Conservation (phyloP, 2,113 vertebrate species). For the Amia ocellicauda region DNA sequence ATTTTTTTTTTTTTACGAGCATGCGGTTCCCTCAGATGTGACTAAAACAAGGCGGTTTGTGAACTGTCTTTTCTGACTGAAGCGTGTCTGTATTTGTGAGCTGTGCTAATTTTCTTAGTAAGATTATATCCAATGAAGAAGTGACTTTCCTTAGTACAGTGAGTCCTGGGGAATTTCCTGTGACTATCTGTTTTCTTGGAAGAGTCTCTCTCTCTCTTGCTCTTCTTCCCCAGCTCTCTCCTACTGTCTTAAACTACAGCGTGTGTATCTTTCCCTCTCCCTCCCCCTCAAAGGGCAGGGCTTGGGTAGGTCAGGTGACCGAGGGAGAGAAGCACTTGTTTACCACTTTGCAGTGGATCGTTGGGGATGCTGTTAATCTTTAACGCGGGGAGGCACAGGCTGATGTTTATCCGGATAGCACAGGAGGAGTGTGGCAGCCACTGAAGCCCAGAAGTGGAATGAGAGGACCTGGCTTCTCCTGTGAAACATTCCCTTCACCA, state of each 20-base stretch:
- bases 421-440: background rate
- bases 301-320: slow-evolving; percentile 2
- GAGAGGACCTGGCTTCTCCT: background rate
- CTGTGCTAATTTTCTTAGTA: too few relatives aligned
- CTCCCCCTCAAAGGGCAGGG: background rate
- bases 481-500: background rate
- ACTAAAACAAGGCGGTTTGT: background rate
- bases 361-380: slow-evolving; percentile 1
- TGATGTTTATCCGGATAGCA: background rate
- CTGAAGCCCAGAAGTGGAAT: background rate
- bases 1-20: slow-evolving; percentile 10
- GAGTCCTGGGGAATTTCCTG: background rate
- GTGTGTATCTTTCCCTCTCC: background rate
- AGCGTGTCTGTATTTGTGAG: background rate
- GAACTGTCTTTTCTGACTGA: background rate
- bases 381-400: background rate
- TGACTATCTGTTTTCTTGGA: slow-evolving; percentile 3
- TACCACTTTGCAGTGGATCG: background rate
- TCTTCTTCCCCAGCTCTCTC: background rate
- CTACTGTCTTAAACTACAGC: background rate
- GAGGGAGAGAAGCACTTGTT: slow-evolving; percentile 12
- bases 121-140: too few relatives aligned
- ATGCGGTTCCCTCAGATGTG: slow-evolving; percentile 1
- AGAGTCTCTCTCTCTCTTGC: background rate
- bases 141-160: too few relatives aligned